Conservation (phyloP, 1,140 invertebrate species). For the Magallana angulata region DNA sequence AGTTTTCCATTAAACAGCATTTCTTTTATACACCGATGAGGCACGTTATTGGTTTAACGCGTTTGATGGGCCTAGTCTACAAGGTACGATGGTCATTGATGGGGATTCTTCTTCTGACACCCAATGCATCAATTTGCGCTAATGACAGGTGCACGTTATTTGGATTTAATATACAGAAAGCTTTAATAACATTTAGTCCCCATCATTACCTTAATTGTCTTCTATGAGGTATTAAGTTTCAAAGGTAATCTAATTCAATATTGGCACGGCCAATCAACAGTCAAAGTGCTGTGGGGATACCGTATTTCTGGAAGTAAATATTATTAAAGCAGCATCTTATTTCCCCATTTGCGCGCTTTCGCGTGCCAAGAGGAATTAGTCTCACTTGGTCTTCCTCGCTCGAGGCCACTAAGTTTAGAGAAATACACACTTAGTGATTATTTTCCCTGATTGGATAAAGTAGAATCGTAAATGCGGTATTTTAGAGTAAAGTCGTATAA, state of each 20-base stretch:
- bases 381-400: conserved; percentile 50
- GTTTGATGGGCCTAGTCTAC: conserved; percentile 3
- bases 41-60: neutral
- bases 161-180: conserved; percentile 84
- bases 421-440: conserved; percentile 50
- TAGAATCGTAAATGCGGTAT: conserved; percentile 57
- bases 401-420: conserved; percentile 44
- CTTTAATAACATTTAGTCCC: conserved; percentile 45
- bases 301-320: conserved; percentile 58
- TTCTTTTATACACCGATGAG: conserved; percentile 12
- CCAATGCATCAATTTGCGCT: conserved; percentile 28
- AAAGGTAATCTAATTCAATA: conserved; percentile 62
- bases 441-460: conserved; percentile 59
- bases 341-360: conserved; percentile 60
- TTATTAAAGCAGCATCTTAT: conserved; percentile 57
- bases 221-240: conserved; percentile 60
- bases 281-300: conserved; percentile 51
- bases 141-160: conserved; percentile 88
- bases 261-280: conserved; percentile 50
- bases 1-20: conserved; percentile 3
- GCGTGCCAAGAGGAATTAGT: conserved; percentile 61
- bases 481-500: conserved; percentile 56
- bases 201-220: conserved; percentile 54
- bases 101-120: neutral
- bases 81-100: neutral